Conservation (phyloP, 2,888 invertebrate species). For the Prosopocoilus inquinatus region DNA sequence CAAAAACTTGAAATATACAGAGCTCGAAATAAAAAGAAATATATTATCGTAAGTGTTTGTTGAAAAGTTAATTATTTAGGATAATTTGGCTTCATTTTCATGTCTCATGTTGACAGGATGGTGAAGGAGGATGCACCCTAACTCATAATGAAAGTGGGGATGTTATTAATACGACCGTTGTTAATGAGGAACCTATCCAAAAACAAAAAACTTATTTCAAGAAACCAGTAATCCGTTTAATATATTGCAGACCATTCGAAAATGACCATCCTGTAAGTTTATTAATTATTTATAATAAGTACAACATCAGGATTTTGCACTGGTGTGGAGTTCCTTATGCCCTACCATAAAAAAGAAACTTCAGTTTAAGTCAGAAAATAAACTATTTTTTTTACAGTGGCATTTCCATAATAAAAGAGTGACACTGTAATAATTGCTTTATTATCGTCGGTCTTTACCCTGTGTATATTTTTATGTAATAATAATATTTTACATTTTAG, state of each 20-base stretch:
- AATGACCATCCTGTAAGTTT: slow-evolving; percentile 57
- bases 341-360: no score
- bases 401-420: no score
- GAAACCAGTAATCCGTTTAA: slow-evolving; percentile 56
- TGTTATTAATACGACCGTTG: slow-evolving; percentile 51
- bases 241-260: slow-evolving; percentile 61
- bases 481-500: slow-evolving; percentile 43
- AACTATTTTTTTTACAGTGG: no score
- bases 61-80: not conserved
- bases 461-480: no score
- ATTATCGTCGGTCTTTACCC: no score
- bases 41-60: slow-evolving; percentile 51
- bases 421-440: no score
- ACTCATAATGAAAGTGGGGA: slow-evolving; percentile 63
- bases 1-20: slow-evolving; percentile 23
- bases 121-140: slow-evolving; percentile 64
- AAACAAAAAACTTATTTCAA: slow-evolving; percentile 47
- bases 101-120: slow-evolving; percentile 54
- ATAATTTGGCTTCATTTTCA: no score
- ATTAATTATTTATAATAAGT: no score
- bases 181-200: slow-evolving; percentile 46
- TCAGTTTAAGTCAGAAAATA: no score
- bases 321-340: no score
- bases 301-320: no score
- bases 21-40: slow-evolving; percentile 52